These are phyloP conservation scores for Cryptotermes secundus DNA, from an alignment of 1,140 invertebrate species.

Conservation along the genomic window DNA sequence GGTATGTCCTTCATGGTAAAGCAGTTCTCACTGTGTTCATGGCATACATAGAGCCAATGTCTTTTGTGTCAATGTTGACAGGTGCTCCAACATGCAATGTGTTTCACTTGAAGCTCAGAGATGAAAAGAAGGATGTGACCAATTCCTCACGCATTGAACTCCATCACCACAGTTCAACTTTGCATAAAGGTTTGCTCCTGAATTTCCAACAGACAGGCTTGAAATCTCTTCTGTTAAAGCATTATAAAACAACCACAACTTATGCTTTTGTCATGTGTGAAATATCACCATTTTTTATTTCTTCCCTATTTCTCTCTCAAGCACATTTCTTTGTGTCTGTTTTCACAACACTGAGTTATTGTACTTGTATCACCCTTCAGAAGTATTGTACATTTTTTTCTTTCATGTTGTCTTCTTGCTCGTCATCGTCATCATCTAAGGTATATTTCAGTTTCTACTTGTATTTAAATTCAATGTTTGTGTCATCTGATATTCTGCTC, in stretches of 20 bases:
- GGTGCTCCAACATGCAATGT: slow-evolving; percentile 15
- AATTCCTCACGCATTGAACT: not conserved
- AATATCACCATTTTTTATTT: not conserved
- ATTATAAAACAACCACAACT: not conserved
- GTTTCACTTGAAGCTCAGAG: not conserved
- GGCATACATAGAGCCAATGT: not conserved
- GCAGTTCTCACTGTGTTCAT: not conserved
- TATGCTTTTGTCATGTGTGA: not conserved
- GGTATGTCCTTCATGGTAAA: too few species aligned
- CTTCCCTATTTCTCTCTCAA: not conserved
- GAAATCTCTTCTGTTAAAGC: not conserved
- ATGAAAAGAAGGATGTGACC: slow-evolving; percentile 15
- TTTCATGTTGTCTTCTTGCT: too few species aligned
- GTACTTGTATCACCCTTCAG: not conserved
- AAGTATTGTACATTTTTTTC: not conserved
- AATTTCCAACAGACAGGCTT: not conserved
- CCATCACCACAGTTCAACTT: not conserved
- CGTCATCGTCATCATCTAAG: too few species aligned
- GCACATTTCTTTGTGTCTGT: not conserved
- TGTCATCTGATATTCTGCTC: too few species aligned
- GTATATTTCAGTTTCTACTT: too few species aligned
- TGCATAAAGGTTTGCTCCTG: not conserved
- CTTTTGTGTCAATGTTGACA: slow-evolving; percentile 1
- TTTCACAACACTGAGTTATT: not conserved
- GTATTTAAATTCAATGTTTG: too few species aligned